Percentiles rank a stretch among this genome's conserved stretches.
Conservation (phyloP, 2,113 vertebrate species). For the Cololabis saira region DNA sequence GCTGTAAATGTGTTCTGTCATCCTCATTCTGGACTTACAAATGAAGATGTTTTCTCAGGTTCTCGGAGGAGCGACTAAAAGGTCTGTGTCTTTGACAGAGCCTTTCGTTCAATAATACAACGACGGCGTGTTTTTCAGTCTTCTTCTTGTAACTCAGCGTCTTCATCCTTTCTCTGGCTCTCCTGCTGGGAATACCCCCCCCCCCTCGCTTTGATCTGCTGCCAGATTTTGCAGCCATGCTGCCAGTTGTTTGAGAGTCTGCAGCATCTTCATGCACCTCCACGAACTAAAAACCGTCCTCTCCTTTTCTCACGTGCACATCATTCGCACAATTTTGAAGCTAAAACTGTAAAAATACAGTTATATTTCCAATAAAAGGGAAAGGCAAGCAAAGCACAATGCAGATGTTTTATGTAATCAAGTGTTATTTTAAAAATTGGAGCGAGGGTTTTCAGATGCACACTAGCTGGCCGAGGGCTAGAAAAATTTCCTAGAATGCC, state of each 20-base stretch:
- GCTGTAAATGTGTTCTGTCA: too few species aligned
- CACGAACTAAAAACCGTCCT: neutral
- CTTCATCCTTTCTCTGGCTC: conserved; percentile 14
- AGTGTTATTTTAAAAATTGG: too few species aligned
- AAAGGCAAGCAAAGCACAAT: too few species aligned
- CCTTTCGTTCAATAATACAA: neutral
- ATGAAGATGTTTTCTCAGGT: neutral
- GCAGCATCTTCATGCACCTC: conserved; percentile 6
- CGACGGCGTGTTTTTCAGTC: neutral
- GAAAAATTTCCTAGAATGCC: too few species aligned
- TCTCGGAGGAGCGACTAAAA: neutral
- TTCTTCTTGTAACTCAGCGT: neutral
- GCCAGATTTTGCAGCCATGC: neutral
- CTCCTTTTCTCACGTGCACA: neutral
- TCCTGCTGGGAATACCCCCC: conserved; percentile 28
- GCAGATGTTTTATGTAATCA: too few species aligned
- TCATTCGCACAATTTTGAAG: neutral
- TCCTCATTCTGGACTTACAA: too few species aligned
- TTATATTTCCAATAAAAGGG: neutral
- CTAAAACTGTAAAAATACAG: neutral
- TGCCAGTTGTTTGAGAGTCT: neutral
- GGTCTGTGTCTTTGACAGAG: neutral
- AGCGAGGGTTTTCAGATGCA: too few species aligned
- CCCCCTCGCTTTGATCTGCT: conserved; percentile 23
- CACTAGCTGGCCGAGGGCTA: too few species aligned